These are phyloP conservation scores for Oreonectes daqikongensis DNA, from an alignment of 2,797 vertebrate genomes.

Conservation along the genomic window DNA sequence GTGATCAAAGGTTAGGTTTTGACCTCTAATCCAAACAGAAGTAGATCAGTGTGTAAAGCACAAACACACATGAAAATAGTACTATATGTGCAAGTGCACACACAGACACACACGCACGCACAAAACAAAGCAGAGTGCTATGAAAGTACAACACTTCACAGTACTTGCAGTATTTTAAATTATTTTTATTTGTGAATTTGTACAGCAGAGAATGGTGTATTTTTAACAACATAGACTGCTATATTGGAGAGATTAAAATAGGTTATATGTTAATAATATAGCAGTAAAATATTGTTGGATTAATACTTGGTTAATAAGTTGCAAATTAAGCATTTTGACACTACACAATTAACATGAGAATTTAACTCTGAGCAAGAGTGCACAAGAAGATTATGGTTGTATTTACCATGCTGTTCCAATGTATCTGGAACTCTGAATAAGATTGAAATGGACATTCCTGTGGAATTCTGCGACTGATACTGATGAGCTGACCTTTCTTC, in stretches of 20 bases:
- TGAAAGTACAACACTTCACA: conserved; percentile 13
- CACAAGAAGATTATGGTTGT: not conserved
- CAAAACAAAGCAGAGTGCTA: not conserved
- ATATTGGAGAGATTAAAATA: too few relatives aligned
- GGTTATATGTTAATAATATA: too few relatives aligned
- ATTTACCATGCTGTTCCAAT: conserved; percentile 86
- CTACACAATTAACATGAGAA: not conserved
- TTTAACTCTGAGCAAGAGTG: not conserved
- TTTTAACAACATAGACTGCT: not conserved
- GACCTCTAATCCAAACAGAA: conserved; percentile 39
- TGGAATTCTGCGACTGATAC: conserved; percentile 78
- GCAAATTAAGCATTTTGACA: not conserved
- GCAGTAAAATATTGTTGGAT: too few relatives aligned
- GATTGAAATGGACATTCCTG: conserved; percentile 82
- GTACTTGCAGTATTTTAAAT: too few relatives aligned
- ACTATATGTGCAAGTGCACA: not conserved
- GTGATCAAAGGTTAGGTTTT: conserved; percentile 51
- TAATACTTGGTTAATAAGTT: too few relatives aligned
- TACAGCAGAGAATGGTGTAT: not conserved
- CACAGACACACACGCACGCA: conserved; percentile 3
- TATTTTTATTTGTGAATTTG: not conserved
- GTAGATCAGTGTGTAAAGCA: conserved; percentile 20
- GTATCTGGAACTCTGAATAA: conserved; percentile 81
- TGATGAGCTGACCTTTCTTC: conserved; percentile 90
- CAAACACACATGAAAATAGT: not conserved